Conservation (phyloP, 2,888 invertebrate genomes). For the Amiota communis region DNA sequence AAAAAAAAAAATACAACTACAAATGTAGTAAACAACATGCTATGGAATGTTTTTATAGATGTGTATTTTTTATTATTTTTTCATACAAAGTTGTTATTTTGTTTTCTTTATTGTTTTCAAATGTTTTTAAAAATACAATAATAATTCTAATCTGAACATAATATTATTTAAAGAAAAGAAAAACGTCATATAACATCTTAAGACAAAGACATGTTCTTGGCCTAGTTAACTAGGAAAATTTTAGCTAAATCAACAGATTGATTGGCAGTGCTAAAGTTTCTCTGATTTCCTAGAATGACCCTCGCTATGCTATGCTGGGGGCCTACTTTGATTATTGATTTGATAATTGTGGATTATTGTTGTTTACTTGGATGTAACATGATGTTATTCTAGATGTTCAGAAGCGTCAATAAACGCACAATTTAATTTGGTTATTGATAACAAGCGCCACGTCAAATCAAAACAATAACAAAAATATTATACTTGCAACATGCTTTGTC, state of each 20-base stretch:
- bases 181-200: too few species aligned
- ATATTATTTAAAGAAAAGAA: not conserved
- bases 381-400: slow-evolving; percentile 41
- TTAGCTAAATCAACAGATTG: not conserved
- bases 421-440: slow-evolving; percentile 13
- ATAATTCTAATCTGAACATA: not conserved
- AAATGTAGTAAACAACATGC: too few species aligned
- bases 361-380: slow-evolving; percentile 52
- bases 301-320: slow-evolving; percentile 49
- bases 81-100: slow-evolving; percentile 44
- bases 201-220: not conserved
- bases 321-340: slow-evolving; percentile 33
- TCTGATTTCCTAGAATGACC: slow-evolving; percentile 14
- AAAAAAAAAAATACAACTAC: too few species aligned
- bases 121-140: slow-evolving; percentile 3
- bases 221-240: not conserved
- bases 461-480: slow-evolving; percentile 2
- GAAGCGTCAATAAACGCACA: slow-evolving; percentile 59
- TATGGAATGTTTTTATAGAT: not conserved
- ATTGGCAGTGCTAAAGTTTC: not conserved
- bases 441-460: not conserved
- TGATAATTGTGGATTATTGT: slow-evolving; percentile 48
- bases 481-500: too few species aligned
- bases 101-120: slow-evolving; percentile 1
- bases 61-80: slow-evolving; percentile 41